Base-by-base conservation (phyloP, 2,797 vertebrate species). In the Galago senegalensis region DNA sequence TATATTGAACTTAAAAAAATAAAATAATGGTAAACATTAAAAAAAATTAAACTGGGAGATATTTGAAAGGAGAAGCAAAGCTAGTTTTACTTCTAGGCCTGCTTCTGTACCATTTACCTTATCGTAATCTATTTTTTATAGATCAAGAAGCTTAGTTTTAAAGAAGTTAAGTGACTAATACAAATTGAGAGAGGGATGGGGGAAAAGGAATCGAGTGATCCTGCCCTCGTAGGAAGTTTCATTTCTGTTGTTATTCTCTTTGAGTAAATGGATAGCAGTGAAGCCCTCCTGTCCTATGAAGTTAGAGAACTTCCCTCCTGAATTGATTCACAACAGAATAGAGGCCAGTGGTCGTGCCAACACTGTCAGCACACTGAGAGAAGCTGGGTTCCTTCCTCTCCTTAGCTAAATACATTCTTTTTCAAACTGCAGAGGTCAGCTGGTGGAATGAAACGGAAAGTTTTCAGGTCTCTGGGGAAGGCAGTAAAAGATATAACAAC, bases 61-160 rank as follows among this genome's bases (percentile, higher is more conserved):
- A 82, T 65, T 90, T 91, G 20, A 92, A 86, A 43, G 61, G 11
- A 87, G 43, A 49, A 53, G 5, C 67, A 69, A 75, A 83, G 37
- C 49, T 65, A 6, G 11, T 86, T 87, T 80, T 87, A 83, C 65
- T 93, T 89, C 9, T 73, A 79, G 46, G 18, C 29, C 77, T 92
- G 73, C 31, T 70, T 94, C 18, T 92, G 4, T 67, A 31, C 13
- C 18, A 14, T 81, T 73, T 73, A 73, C 20, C 43, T 81, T 11
- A 27, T 56, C 89, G 53, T 63, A 20, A 20, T 80, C 69, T 69
- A 3, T 40, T 69, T 95, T 87, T 67, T 67, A 76, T 58, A 69
- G 21, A 90, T 90, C 67, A 72, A 34, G 34, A 93, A 89, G 61
- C 60, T 90, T 93, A 63, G 6, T 72, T 76, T 31, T 81, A 31